Percentiles rank a stretch among this genome's conserved stretches.
These are phyloP conservation scores for Dendrolimus houi DNA, from an alignment of 2,888 invertebrate species.

Conservation along the genomic window DNA sequence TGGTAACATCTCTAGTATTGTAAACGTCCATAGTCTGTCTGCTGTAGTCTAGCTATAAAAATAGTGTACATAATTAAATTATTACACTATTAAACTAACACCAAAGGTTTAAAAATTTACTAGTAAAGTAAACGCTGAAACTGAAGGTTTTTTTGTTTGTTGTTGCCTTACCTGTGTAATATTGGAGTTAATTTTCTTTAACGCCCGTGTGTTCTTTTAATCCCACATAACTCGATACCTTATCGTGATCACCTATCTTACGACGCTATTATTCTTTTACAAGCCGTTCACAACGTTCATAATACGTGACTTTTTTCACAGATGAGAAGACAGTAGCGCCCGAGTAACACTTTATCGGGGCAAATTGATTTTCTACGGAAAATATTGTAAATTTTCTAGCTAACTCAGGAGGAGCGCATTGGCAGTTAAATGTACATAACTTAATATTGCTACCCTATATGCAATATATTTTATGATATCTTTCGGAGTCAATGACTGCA, in stretches of 20 bases:
- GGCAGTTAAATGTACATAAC: conserved; percentile 26
- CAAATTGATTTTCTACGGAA: conserved; percentile 61
- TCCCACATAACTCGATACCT: conserved; percentile 6
- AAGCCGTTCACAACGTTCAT: conserved; percentile 36
- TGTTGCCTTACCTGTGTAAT: too few relatives aligned
- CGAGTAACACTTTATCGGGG: conserved; percentile 46
- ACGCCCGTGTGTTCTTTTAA: conserved; percentile 12
- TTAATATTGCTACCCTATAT: too few relatives aligned
- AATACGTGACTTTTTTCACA: conserved; percentile 62
- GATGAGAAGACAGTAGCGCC: conserved; percentile 38
- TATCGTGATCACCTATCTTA: conserved; percentile 36
- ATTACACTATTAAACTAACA: too few relatives aligned
- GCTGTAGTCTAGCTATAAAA: too few relatives aligned
- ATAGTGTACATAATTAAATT: too few relatives aligned
- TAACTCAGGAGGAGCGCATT: conserved; percentile 25
- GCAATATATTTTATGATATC: too few relatives aligned
- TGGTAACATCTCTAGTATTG: too few relatives aligned
- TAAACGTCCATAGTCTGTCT: too few relatives aligned
- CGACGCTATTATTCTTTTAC: conserved; percentile 39
- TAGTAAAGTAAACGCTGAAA: too few relatives aligned
- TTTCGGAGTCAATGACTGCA: too few relatives aligned
- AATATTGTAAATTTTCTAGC: conserved; percentile 59
- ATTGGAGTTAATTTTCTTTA: neutral
- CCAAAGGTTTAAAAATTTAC: too few relatives aligned
- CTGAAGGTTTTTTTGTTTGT: too few relatives aligned